phyloP scores from a whole-genome alignment of 2,797 vertebrate species.

The Enteromius treurensis region DNA sequence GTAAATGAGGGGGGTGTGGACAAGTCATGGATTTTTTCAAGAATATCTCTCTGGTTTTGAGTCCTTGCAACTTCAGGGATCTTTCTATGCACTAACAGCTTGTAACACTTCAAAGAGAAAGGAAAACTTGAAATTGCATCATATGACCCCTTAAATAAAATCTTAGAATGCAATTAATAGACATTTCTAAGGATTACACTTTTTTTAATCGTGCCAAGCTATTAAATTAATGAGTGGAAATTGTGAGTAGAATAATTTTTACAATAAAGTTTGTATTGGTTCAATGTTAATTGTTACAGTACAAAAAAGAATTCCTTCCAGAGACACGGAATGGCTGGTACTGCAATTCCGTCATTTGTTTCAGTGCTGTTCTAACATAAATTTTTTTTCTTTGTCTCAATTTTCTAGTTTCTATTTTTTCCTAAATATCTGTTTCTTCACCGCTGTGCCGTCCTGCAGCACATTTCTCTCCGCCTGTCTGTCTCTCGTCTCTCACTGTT shows the following conservation, averaged over 20 bases:
- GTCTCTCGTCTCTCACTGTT: slow-evolving; percentile 13
- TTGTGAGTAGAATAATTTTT: not conserved
- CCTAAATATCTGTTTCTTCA: slow-evolving; percentile 21
- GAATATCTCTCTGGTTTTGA: too few species aligned
- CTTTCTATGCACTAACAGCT: too few species aligned
- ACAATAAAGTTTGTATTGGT: not conserved
- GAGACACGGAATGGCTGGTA: slow-evolving; percentile 1
- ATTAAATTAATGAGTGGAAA: not conserved
- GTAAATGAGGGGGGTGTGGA: too few species aligned
- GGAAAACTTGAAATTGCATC: too few species aligned
- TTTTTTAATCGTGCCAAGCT: not conserved
- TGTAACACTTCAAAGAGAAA: too few species aligned
- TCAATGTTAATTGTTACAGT: not conserved
- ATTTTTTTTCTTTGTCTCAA: slow-evolving; percentile 16
- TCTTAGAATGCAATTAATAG: not conserved
- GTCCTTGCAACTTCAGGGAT: too few species aligned
- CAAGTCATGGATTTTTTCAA: too few species aligned
- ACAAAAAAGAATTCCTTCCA: not conserved
- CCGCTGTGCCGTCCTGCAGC: slow-evolving; percentile 2
- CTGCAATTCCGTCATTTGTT: not conserved
- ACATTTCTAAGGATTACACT: not conserved
- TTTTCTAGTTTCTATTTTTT: not conserved
- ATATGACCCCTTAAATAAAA: not conserved
- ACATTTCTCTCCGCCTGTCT: not conserved
- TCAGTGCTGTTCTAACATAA: slow-evolving; percentile 2